phyloP scores from a whole-genome alignment of 2,888 invertebrate species.

The Herminia tarsipennalis region DNA sequence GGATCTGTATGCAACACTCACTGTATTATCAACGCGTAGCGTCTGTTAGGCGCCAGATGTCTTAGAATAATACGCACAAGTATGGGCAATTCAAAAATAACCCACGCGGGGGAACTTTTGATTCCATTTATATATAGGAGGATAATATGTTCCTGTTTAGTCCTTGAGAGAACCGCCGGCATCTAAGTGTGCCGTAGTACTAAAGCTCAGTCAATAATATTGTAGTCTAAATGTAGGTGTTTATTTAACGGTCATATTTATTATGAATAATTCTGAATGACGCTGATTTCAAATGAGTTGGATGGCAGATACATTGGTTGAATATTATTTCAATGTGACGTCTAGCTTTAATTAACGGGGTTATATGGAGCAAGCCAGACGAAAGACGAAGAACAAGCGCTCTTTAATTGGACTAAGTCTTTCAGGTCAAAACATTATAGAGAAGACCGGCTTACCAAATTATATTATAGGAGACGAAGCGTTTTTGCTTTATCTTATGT shows the following conservation, averaged over 20 bases:
- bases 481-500: too few relatives aligned
- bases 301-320: neutral
- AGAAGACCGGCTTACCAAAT: too few relatives aligned
- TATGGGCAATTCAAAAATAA: slow-evolving; percentile 72
- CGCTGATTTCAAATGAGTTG: slow-evolving; percentile 2
- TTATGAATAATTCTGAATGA: slow-evolving; percentile 15
- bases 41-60: slow-evolving; percentile 67
- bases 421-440: too few relatives aligned
- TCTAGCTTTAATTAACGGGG: too few relatives aligned
- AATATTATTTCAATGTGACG: too few relatives aligned
- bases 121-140: slow-evolving; percentile 70
- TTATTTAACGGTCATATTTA: slow-evolving; percentile 38
- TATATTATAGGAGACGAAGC: too few relatives aligned
- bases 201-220: slow-evolving; percentile 35
- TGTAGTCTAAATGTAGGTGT: slow-evolving; percentile 39
- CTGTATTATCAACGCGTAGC: slow-evolving; percentile 49
- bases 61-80: slow-evolving; percentile 67
- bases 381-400: too few relatives aligned
- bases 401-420: too few relatives aligned
- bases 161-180: slow-evolving; percentile 35
- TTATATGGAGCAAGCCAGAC: too few relatives aligned
- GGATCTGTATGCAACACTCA: slow-evolving; percentile 46
- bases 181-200: slow-evolving; percentile 24
- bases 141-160: slow-evolving; percentile 59
- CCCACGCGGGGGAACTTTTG: slow-evolving; percentile 76